Base-by-base conservation (phyloP, 1,140 invertebrate genomes). In the Drosophila pseudoobscura region DNA sequence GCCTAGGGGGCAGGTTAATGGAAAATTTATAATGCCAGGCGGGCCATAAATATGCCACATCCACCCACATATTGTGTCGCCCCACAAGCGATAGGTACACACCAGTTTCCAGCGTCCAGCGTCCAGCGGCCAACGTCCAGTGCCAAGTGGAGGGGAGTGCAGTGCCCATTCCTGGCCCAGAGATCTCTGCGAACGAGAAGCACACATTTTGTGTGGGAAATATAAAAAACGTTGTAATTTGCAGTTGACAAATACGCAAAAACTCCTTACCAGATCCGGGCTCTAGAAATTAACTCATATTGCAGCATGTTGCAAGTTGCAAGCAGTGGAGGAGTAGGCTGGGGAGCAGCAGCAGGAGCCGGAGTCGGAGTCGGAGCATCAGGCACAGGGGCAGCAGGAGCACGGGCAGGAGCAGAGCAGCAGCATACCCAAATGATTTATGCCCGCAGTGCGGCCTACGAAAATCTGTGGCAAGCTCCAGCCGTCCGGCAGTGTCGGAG, bases 181-280 rank as follows among this genome's bases (percentile, higher is more conserved):
- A 31, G 29, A 31, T 8, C 29, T 31, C 29, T 54, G 65, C 58
- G 57, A 54, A 31, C 17, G 41, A 53, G 72, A 35, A 49, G 73
- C 59, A 39, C 35, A 13, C 63, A 31, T 44, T 57, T 77, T 58
- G 80, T 82, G 83, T 88, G 83, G 83, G 78, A 87, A 85, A 87
- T 77, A 66, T 41, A 53, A 74, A 74, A 58, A 74, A 75, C 44
- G 83, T 78, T 88, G 84, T 88, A 88, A 88, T 88, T 88, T 88
- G 83, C 83, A 88, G 83, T 88, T 88, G 83, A 88, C 83, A 88
- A 88, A 88, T 88, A 88, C 83, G 83, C 83, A 84, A 76, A 74
- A 62, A 72, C 57, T 71, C 73, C 56, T 75, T 80, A 57, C 65
- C 22, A 39, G 73, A 59, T 44, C 63, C 61, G 9, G 59, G 49